Evolutionary conservation across 2,888 invertebrate species (phyloP), one percentile per base, ranked within the genome.

Genomic region (Hyppa rectilinea): DNA sequence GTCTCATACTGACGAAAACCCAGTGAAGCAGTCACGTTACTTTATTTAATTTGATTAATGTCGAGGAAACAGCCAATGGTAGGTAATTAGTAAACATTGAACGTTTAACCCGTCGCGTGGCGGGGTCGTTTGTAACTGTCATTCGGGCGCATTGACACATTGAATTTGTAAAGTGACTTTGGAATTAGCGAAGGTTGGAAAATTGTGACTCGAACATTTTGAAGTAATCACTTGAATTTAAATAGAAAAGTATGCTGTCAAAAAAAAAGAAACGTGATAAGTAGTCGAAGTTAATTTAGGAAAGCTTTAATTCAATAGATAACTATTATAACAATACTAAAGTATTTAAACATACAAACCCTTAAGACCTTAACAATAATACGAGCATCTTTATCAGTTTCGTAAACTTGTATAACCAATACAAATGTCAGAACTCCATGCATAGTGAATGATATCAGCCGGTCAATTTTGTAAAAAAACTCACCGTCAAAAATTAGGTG

Each of bases 101-200:
- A 45, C 58, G 34, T 53, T 69, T 70, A 80, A 78, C 65, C 55
- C 65, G 53, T 66, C 47, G 40, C 43, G 52, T 45, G 36, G 40
- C 50, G 55, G n/a, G n/a, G 38, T 66, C 78, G 62, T 78, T 78
- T 80, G 66, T 80, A 43, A 80, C 70, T 80, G 78, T 80, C 81
- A 43, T 60, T 70, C 26, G 52, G 50, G 4, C 59, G 4, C 76
- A 67, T 71, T 71, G 66, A 76, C 77, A 64, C 63, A 38, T 75
- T 62, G 81, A 80, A 64, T 80, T 63, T 64, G 62, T 67, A 53
- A 80, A 80, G 63, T 67, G 70, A 53, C 59, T 60, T 64, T 45
- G 43, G 50, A 63, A 75, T 66, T 65, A 60, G 6, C 38, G 31
- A 36, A 4, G 36, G 53, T 50, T 31, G 6, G 38, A 40, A 73